A percentile compares a stretch with the other conserved stretches of the same genome.
Evolutionary conservation across 2,888 invertebrate species (phyloP).

Genomic region (Habroteleia sp.): DNA sequence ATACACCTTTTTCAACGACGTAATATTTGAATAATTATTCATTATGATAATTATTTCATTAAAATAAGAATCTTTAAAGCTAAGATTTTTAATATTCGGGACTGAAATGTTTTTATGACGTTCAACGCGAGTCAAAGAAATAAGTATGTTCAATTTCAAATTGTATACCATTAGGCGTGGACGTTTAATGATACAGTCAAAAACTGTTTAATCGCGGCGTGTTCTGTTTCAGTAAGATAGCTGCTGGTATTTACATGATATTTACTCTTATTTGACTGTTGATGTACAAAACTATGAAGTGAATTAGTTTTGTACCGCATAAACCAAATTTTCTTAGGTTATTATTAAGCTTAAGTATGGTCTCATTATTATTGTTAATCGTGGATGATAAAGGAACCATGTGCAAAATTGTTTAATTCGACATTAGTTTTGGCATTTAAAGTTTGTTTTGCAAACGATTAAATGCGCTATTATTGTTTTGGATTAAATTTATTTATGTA

Average conservation of each 20-base stretch:
- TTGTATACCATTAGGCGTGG: background rate
- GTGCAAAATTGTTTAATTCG: too few relatives aligned
- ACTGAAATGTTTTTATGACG: too few relatives aligned
- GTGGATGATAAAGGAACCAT: background rate
- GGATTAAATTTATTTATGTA: too few relatives aligned
- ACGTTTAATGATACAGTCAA: background rate
- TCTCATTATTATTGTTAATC: slow-evolving; percentile 60
- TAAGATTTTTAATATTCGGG: too few relatives aligned
- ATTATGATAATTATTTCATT: too few relatives aligned
- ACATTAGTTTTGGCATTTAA: background rate
- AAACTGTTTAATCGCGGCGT: slow-evolving; percentile 5
- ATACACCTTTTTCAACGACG: too few relatives aligned
- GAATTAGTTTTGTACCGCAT: slow-evolving; percentile 51
- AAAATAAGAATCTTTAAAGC: background rate
- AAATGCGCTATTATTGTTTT: too few relatives aligned
- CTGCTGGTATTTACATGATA: slow-evolving; percentile 26
- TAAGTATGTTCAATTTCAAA: background rate
- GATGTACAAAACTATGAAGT: slow-evolving; percentile 50
- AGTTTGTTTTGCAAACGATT: too few relatives aligned
- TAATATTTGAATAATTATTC: too few relatives aligned
- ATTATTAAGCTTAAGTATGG: slow-evolving; percentile 57
- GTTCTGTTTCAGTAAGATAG: too few relatives aligned
- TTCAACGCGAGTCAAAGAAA: background rate
- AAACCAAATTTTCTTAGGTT: slow-evolving; percentile 59
- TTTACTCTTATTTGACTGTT: slow-evolving; percentile 55